Base-by-base conservation (phyloP, 2,113 vertebrate species). In the Caranx ignobilis region DNA sequence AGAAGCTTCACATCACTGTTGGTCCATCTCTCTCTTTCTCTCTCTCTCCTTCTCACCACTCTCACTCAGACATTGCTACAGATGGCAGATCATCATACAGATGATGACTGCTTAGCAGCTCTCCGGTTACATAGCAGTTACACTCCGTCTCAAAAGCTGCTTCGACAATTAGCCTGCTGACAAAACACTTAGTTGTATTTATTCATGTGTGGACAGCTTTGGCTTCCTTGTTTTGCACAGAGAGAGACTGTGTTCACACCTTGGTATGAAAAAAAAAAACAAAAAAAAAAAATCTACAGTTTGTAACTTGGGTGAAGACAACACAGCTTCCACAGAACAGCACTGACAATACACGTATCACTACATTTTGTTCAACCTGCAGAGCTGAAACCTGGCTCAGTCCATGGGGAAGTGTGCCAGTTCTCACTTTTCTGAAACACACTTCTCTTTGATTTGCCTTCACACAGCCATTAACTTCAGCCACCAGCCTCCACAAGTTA, bases 41-140 rank as follows among this genome's bases (percentile, higher is more conserved):
- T 37, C 66, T 66, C 59, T 68, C 67, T 61, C 26, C 26, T 26
- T 26, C 60, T 45, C 70, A 43, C 50, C 61, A 3, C 50, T 37
- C 84, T 57, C 85, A 11, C 55, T 11, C 83, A 87, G 79, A 84
- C 86, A 89, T 84, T 73, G 81, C 87, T 87, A 81, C 90, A 91
- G 89, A 93, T 93, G 89, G 92, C 88, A 87, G 89, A 91, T 92
- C 81, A 90, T 85, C 88, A 84, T 88, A 90, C 86, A 90, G 88
- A 92, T 91, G 90, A 93, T 90, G 85, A 88, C 89, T 91, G 87
- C 89, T 92, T 85, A 92, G 86, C 90, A 90, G 88, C 88, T 90
- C 89, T 90, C 85, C 65, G 87, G 90, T 91, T 90, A 90, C 92
- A 90, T 81, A 85, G 92, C 89, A 92, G 92, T 92, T 91, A 90